Conservation (phyloP, 2,797 vertebrate genomes). For the Cephalopachus bancanus region DNA sequence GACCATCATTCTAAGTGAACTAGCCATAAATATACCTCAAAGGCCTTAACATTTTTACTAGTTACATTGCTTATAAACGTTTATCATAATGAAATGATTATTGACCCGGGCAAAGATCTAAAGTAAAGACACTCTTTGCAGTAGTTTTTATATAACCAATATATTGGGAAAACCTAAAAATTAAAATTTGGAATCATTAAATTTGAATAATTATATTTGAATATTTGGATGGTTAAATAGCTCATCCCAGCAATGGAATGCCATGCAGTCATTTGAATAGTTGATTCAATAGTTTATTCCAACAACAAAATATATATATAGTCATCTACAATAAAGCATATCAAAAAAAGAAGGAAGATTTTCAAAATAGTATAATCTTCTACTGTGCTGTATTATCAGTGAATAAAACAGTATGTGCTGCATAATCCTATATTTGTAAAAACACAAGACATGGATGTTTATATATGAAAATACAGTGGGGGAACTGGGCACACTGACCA, state of each 20-base stretch:
- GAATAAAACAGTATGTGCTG: neutral
- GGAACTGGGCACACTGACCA: no score
- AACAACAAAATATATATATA: neutral
- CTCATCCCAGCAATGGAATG: neutral
- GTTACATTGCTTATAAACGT: neutral
- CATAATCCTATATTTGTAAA: neutral
- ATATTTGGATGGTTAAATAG: conserved; percentile 3
- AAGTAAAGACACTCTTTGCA: conserved; percentile 17
- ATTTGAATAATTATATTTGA: conserved; percentile 13
- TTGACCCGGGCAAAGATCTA: neutral
- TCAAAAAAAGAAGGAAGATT: neutral
- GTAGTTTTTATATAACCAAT: neutral
- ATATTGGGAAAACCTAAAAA: neutral
- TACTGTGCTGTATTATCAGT: neutral
- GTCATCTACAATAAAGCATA: neutral
- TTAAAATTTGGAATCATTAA: conserved; percentile 5
- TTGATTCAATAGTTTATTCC: conserved; percentile 19
- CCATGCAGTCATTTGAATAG: neutral
- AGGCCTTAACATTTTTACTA: neutral
- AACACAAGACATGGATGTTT: neutral
- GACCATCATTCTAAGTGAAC: no score
- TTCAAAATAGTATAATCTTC: neutral
- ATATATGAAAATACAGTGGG: neutral
- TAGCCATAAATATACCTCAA: neutral
- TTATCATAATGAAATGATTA: conserved; percentile 29